Evolutionary conservation across 2,113 vertebrate genomes (phyloP).

Genomic region (Aptenodytes patagonicus): DNA sequence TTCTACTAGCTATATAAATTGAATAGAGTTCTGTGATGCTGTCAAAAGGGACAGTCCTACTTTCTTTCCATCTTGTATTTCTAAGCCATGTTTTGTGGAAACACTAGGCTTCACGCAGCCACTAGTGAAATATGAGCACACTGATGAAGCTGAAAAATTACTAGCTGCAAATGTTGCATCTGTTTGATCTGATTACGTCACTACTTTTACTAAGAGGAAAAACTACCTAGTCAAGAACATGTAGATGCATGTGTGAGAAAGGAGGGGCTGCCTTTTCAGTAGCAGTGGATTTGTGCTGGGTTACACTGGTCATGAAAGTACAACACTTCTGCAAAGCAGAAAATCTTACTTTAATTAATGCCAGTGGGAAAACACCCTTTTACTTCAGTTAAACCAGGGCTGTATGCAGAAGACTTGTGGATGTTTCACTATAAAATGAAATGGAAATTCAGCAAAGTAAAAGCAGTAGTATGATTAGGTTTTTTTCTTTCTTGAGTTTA

Average conservation of each 20-base stretch:
- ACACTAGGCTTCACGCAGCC: not conserved
- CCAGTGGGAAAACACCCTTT: not conserved
- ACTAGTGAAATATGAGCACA: not conserved
- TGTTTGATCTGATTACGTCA: not conserved
- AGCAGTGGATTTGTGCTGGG: not conserved
- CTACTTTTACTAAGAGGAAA: not conserved
- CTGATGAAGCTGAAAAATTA: not conserved
- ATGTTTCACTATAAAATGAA: not conserved
- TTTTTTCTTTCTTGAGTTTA: not conserved
- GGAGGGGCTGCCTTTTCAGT: not conserved
- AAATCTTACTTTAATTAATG: not conserved
- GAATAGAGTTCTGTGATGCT: not conserved
- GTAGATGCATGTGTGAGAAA: not conserved
- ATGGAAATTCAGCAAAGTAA: not conserved
- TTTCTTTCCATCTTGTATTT: not conserved
- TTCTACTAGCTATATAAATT: not conserved
- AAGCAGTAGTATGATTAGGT: not conserved
- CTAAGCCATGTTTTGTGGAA: not conserved
- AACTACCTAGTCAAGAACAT: not conserved
- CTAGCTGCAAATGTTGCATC: not conserved
- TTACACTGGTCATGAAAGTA: not conserved
- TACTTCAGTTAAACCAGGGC: not conserved
- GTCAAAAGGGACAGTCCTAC: not conserved
- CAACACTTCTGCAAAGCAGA: not conserved
- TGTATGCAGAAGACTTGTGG: not conserved